phyloP scores from a whole-genome alignment of 2,113 vertebrate species.

The Elaphurus davidianus region DNA sequence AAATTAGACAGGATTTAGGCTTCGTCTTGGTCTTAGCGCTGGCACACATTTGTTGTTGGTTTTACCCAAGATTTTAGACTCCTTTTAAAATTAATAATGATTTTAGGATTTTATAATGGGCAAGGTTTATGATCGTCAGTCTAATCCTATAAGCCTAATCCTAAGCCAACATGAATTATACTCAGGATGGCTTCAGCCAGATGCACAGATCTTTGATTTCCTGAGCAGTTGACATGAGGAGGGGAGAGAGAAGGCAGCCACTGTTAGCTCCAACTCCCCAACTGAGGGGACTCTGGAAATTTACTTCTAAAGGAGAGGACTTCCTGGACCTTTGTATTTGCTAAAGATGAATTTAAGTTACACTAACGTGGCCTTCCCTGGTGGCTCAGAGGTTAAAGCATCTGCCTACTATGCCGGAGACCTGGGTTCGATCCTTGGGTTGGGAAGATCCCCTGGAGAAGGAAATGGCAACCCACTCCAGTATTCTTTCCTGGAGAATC shows the following conservation, averaged over 20 bases:
- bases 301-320: background rate
- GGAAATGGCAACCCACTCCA: too few species aligned
- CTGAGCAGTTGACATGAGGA: background rate
- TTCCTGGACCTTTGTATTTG: background rate
- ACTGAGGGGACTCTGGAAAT: background rate
- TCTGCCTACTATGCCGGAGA: too few species aligned
- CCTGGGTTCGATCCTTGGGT: too few species aligned
- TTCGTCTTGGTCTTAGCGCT: constrained; percentile 28
- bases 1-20: constrained; percentile 64
- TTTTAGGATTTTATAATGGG: constrained; percentile 72
- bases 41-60: constrained; percentile 54
- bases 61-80: constrained; percentile 65
- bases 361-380: background rate
- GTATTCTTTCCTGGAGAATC: too few species aligned
- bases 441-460: too few species aligned
- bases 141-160: constrained; percentile 69
- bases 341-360: background rate
- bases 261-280: background rate
- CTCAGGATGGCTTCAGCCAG: constrained; percentile 19
- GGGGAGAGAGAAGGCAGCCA: background rate
- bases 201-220: constrained; percentile 49
- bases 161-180: constrained; percentile 58
- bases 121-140: constrained; percentile 59
- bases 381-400: too few species aligned
- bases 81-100: constrained; percentile 74